These are phyloP conservation scores for Isichthys henryi DNA, from an alignment of 2,113 vertebrate genomes.

Conservation along the genomic window DNA sequence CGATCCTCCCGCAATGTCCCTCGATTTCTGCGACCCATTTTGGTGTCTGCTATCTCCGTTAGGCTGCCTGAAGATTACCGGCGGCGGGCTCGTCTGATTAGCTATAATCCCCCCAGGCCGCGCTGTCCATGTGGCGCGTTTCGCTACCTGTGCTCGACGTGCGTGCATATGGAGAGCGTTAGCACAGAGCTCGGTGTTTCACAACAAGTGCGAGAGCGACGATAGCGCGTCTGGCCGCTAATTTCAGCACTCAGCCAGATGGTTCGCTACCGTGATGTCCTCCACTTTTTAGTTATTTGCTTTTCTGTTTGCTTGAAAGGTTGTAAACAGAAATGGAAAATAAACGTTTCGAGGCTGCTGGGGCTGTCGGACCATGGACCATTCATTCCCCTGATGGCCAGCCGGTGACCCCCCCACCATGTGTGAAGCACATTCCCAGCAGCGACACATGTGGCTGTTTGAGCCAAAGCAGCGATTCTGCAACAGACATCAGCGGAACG, in stretches of 20 bases:
- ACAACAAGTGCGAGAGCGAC: conserved; percentile 8
- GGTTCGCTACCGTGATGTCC: background rate
- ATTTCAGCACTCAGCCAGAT: conserved; percentile 19
- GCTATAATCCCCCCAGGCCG: background rate
- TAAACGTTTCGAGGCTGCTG: background rate
- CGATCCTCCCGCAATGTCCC: background rate
- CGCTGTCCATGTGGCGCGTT: background rate
- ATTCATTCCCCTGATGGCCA: background rate
- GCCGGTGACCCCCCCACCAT: background rate
- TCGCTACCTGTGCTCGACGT: background rate
- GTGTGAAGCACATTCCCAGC: background rate
- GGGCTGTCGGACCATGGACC: too few relatives aligned
- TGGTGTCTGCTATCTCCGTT: background rate
- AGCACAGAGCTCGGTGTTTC: conserved; percentile 1
- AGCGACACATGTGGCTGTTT: background rate
- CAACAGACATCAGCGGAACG: background rate
- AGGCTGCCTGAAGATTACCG: background rate
- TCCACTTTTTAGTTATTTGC: background rate
- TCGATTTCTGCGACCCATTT: background rate
- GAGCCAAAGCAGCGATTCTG: background rate
- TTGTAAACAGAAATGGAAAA: background rate
- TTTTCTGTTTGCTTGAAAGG: background rate
- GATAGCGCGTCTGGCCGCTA: conserved; percentile 20
- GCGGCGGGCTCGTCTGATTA: background rate
- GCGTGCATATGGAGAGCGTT: conserved; percentile 11